phyloP scores from a whole-genome alignment of 64 coral and sea anemone species.

The Hydrozoanthus tunicans region DNA sequence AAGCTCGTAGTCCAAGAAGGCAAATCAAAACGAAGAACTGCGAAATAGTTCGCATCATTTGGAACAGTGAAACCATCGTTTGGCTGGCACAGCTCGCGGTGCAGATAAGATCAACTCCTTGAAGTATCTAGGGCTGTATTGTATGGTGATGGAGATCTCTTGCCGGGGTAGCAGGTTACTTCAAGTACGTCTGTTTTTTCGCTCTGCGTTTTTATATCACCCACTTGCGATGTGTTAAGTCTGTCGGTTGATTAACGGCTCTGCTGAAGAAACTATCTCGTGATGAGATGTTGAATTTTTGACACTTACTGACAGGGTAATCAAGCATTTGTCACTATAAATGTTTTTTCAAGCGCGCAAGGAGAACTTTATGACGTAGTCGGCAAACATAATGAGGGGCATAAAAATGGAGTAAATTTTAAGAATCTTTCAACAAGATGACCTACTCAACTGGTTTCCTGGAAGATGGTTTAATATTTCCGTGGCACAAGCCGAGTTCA shows the following conservation, averaged over 20 bases:
- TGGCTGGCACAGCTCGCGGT: too few relatives aligned
- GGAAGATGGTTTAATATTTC: constrained; percentile 45
- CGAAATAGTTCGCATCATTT: neutral
- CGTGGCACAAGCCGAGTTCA: constrained; percentile 5
- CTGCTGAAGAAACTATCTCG: constrained; percentile 56
- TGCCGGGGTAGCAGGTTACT: neutral
- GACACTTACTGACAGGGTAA: constrained; percentile 54
- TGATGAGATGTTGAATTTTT: constrained; percentile 49
- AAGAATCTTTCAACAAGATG: constrained; percentile 53
- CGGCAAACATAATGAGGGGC: constrained; percentile 12
- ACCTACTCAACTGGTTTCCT: constrained; percentile 49
- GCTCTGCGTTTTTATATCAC: constrained; percentile 38
- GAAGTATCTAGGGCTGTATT: too few relatives aligned
- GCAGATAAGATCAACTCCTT: neutral
- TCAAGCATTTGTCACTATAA: constrained; percentile 37
- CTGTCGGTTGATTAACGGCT: constrained; percentile 41
- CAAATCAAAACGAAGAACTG: constrained; percentile 1
- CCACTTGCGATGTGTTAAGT: constrained; percentile 48
- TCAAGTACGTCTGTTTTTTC: constrained; percentile 42
- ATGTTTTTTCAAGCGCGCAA: constrained; percentile 59
- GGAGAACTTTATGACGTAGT: constrained; percentile 22
- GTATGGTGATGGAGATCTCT: neutral
- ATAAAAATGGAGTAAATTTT: neutral
- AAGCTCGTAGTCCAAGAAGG: neutral
- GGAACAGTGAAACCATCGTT: neutral